Evolutionary conservation across 2,888 invertebrate species (phyloP).

Genomic region (Leucozona laternaria): DNA sequence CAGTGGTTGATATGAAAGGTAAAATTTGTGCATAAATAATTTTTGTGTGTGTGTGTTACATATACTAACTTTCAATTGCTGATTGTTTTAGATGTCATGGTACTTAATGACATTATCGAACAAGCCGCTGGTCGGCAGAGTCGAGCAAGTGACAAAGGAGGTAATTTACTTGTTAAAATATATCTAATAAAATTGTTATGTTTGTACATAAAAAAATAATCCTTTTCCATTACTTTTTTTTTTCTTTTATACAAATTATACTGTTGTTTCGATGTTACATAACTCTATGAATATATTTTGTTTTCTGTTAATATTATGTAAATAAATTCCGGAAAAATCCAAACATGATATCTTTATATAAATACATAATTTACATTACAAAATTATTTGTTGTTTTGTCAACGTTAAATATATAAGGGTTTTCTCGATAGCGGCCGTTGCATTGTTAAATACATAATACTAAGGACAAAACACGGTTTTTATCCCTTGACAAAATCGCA

Average conservation of each 20-base stretch:
- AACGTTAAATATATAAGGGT: constrained; percentile 20
- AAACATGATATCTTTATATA: constrained; percentile 18
- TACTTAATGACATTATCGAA: constrained; percentile 97
- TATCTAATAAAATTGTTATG: constrained; percentile 3
- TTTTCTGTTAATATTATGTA: constrained; percentile 65
- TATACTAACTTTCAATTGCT: background rate
- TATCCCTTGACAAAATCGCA: background rate
- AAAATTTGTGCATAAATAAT: constrained; percentile 75
- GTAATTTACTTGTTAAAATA: constrained; percentile 85
- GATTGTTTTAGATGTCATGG: constrained; percentile 93
- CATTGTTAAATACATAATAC: background rate
- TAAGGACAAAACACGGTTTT: background rate
- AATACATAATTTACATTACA: constrained; percentile 14
- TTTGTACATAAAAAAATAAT: constrained; percentile 49
- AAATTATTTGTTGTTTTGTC: constrained; percentile 25
- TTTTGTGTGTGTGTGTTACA: background rate
- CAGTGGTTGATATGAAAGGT: constrained; percentile 98
- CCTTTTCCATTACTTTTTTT: constrained; percentile 46
- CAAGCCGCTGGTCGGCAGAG: constrained; percentile 96
- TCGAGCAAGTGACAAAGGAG: constrained; percentile 93
- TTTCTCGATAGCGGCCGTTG: constrained; percentile 1
- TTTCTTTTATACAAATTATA: constrained; percentile 14
- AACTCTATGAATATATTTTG: constrained; percentile 18
- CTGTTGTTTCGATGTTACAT: constrained; percentile 65
- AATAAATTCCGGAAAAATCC: constrained; percentile 47